These are phyloP conservation scores for Yponomeuta evonymella DNA, from an alignment of 2,888 invertebrate species.

Conservation along the genomic window DNA sequence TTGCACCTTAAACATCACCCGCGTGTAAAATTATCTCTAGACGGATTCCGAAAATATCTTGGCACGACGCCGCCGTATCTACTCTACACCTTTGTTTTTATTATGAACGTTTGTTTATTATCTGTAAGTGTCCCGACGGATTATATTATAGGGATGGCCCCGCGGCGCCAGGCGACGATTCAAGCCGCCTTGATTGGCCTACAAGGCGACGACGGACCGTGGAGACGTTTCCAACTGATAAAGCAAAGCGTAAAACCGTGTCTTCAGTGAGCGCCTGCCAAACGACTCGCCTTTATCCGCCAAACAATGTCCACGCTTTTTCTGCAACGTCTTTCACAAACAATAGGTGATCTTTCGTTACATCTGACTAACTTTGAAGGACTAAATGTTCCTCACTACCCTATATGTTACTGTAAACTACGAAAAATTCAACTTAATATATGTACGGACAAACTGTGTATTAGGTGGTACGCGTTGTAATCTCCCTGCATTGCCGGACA, in stretches of 20 bases:
- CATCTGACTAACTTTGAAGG: neutral
- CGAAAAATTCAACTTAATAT: neutral
- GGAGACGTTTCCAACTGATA: constrained; percentile 11
- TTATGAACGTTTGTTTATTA: constrained; percentile 6
- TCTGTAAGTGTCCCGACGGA: constrained; percentile 9
- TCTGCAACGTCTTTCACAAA: neutral
- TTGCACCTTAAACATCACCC: constrained; percentile 3
- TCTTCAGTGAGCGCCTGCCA: constrained; percentile 6
- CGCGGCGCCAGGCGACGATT: constrained; percentile 7
- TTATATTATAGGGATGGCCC: neutral
- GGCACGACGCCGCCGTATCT: constrained; percentile 27
- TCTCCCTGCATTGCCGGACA: neutral
- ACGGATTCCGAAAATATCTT: constrained; percentile 34
- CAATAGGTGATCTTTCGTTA: neutral
- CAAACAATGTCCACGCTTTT: constrained; percentile 1
- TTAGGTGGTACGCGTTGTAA: constrained; percentile 2
- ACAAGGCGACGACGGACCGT: constrained; percentile 5
- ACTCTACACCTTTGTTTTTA: constrained; percentile 14
- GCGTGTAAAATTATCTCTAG: constrained; percentile 28
- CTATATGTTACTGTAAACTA: neutral
- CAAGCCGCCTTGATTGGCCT: neutral
- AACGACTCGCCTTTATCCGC: neutral
- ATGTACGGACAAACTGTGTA: neutral
- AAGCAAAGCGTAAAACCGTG: constrained; percentile 5
- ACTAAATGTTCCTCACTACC: neutral